A percentile compares a stretch with the other conserved stretches of the same genome.
Conservation (phyloP, 2,797 vertebrate genomes). For the Eidolon dupreanum region DNA sequence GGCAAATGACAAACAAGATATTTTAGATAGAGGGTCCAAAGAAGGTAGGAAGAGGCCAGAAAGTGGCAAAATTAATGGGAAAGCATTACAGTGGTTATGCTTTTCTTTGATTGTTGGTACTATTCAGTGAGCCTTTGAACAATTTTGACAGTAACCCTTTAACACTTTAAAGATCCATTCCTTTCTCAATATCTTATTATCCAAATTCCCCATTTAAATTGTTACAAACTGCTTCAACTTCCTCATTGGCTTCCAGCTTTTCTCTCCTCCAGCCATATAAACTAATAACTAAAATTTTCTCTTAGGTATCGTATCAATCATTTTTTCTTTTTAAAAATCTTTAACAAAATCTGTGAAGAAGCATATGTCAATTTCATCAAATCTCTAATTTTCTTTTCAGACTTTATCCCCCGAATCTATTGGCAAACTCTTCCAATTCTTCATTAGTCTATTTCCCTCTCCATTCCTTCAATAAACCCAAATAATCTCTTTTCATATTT, state of each 20-base stretch:
- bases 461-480: slow-evolving; percentile 25
- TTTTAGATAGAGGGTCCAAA: neutral
- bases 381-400: neutral
- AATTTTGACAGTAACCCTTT: slow-evolving; percentile 2
- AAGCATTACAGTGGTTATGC: neutral
- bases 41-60: neutral
- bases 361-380: neutral
- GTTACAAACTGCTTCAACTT: neutral
- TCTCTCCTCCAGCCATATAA: neutral
- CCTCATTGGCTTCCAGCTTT: neutral
- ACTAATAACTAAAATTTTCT: neutral
- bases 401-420: neutral
- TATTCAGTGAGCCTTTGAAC: neutral
- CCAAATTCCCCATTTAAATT: neutral
- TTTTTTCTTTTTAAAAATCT: neutral
- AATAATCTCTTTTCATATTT: neutral
- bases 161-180: neutral
- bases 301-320: neutral
- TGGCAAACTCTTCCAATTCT: neutral
- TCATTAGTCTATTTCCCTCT: neutral
- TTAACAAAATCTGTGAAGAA: neutral
- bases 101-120: neutral
- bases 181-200: neutral
- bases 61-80: neutral
- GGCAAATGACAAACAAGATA: neutral